These are phyloP conservation scores for Boulengeromyrus knoepffleri DNA, from an alignment of 2,113 vertebrate genomes.

Conservation along the genomic window DNA sequence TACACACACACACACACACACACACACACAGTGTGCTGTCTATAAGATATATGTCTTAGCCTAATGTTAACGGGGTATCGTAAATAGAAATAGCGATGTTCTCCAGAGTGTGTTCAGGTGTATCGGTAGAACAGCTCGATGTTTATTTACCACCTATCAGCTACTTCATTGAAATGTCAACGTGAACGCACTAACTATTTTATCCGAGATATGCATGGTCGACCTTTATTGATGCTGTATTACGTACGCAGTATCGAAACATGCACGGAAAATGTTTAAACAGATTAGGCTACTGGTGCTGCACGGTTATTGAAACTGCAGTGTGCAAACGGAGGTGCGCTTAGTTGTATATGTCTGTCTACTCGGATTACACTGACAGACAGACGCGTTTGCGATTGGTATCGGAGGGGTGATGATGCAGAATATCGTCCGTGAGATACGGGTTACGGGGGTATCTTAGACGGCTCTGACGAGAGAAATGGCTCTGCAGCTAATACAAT, in stretches of 20 bases:
- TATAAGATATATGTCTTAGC: not conserved
- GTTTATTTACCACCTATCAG: not conserved
- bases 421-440: not conserved
- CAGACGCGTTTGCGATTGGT: not conserved
- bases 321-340: not conserved
- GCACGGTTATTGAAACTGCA: not conserved
- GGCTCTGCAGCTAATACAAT: not conserved
- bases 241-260: slow-evolving; percentile 13
- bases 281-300: not conserved
- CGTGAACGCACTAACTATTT: not conserved
- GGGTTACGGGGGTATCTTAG: not conserved
- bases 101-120: not conserved
- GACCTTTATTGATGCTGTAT: not conserved
- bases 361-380: not conserved
- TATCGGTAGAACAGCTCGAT: not conserved
- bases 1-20: too few species aligned
- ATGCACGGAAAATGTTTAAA: not conserved
- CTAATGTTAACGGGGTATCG: not conserved
- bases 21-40: too few species aligned
- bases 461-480: not conserved
- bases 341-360: not conserved
- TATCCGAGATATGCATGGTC: not conserved
- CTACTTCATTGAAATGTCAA: not conserved
- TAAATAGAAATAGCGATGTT: not conserved
- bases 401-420: slow-evolving; percentile 31